phyloP scores from a whole-genome alignment of 2,113 vertebrate species.

The Gallinago paraguaiae region DNA sequence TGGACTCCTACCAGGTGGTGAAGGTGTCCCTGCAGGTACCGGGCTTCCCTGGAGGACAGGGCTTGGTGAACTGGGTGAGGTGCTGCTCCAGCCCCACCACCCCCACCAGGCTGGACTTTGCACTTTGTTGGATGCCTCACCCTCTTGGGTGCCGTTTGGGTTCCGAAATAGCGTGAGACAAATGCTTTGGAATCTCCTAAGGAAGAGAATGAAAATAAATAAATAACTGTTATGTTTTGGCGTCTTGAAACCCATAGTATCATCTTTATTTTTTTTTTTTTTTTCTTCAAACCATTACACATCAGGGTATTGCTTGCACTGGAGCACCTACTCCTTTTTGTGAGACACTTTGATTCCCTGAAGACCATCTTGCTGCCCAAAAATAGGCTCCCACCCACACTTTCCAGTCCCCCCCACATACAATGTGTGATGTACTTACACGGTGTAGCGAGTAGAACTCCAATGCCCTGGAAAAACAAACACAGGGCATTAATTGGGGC shows the following conservation, averaged over 20 bases:
- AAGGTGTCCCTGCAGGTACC: no score
- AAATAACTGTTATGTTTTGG: neutral
- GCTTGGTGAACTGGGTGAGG: neutral
- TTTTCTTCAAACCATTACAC: neutral
- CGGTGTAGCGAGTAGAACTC: no score
- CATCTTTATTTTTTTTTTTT: neutral
- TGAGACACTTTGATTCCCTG: neutral
- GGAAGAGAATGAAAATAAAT: neutral
- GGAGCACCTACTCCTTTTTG: neutral
- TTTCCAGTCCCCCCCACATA: neutral
- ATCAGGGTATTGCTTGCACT: neutral
- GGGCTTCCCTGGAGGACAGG: neutral
- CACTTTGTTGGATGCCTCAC: neutral
- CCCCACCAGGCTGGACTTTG: neutral
- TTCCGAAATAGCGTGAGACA: neutral
- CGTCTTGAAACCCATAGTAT: neutral
- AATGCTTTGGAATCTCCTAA: neutral
- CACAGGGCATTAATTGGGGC: neutral
- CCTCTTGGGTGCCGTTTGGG: rapidly evolving
- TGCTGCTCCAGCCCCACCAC: neutral
- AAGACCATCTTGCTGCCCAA: neutral
- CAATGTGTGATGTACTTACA: neutral
- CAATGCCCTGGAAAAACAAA: neutral
- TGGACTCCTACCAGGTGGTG: rapidly evolving
- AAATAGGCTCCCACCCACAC: neutral